These are phyloP conservation scores for Lutraria rhynchaena DNA, from an alignment of 1,140 invertebrate species.

Conservation along the genomic window DNA sequence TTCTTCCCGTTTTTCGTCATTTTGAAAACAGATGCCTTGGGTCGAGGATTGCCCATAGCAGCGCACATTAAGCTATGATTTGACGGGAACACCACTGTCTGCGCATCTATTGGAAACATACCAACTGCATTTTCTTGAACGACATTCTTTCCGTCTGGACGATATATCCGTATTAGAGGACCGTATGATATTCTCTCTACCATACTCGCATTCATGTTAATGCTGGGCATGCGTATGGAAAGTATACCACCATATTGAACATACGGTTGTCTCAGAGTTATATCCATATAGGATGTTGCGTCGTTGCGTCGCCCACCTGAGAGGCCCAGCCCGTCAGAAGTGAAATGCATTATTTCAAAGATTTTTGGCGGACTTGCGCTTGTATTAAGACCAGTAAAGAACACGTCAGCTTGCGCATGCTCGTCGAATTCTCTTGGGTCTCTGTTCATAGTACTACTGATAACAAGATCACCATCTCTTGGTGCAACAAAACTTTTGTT, in stretches of 20 bases:
- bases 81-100: conserved; percentile 44
- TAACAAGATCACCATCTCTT: conserved; percentile 14
- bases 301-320: conserved; percentile 1
- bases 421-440: not conserved
- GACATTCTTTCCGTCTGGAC: not conserved
- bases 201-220: conserved; percentile 8
- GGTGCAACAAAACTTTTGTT: conserved; percentile 23
- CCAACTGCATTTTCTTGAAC: conserved; percentile 34
- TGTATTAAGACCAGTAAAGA: conserved; percentile 52
- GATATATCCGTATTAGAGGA: conserved; percentile 28
- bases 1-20: conserved; percentile 8
- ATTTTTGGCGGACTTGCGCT: conserved; percentile 21
- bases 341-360: conserved; percentile 49
- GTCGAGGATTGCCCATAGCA: conserved; percentile 52
- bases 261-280: conserved; percentile 40
- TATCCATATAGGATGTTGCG: conserved; percentile 32
- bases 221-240: conserved; percentile 33
- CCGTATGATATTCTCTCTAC: conserved; percentile 42
- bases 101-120: conserved; percentile 26
- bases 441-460: conserved; percentile 9
- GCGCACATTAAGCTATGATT: conserved; percentile 46
- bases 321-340: conserved; percentile 14
- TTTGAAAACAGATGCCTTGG: conserved; percentile 31
- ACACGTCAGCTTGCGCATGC: conserved; percentile 4
- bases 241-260: conserved; percentile 55